Conservation (phyloP, 2,113 vertebrate species). For the Panthera uncia region DNA sequence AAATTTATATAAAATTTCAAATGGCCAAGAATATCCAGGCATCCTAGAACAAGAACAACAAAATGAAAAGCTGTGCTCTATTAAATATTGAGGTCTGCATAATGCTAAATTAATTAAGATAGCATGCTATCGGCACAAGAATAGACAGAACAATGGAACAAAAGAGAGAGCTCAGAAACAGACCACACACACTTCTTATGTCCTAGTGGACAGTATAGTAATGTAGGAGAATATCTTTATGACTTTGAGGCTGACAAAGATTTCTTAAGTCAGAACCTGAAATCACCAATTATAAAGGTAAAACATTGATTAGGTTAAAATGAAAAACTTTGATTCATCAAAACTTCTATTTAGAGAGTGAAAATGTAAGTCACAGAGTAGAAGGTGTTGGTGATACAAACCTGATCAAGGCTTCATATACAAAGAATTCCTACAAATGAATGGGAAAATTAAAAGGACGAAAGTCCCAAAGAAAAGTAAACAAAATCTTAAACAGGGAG, state of each 20-base stretch:
- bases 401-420: background rate
- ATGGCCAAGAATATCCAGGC: background rate
- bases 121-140: background rate
- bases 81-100: background rate
- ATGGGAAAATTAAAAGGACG: background rate
- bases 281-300: background rate
- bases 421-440: background rate
- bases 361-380: background rate
- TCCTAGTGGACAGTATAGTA: background rate
- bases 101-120: background rate
- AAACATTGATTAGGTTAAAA: background rate
- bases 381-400: background rate
- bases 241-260: background rate
- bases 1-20: background rate
- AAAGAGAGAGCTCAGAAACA: background rate
- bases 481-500: background rate
- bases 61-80: background rate
- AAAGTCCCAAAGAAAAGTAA: background rate
- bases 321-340: background rate
- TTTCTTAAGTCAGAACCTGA: background rate
- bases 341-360: background rate
- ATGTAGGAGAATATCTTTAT: background rate
- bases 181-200: background rate
- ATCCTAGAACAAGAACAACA: background rate
- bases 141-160: background rate